A percentile compares a stretch with the other conserved stretches of the same genome.
Evolutionary conservation across 2,113 vertebrate species (phyloP).

Genomic region (Anolis sagrei): DNA sequence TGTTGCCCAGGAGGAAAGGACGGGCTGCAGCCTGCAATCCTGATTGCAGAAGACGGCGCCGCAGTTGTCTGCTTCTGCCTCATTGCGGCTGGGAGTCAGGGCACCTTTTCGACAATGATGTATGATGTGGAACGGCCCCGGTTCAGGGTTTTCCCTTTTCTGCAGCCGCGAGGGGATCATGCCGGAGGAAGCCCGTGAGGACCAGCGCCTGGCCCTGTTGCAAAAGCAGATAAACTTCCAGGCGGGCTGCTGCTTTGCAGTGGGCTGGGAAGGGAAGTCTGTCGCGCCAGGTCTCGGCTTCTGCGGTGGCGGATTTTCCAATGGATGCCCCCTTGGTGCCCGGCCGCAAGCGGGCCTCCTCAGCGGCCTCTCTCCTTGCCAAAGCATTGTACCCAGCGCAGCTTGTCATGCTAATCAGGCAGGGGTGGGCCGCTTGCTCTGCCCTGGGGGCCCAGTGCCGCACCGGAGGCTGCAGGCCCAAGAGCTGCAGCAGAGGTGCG

Average conservation of each 20-base stretch:
- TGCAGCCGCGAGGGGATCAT: background rate
- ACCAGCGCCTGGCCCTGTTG: background rate
- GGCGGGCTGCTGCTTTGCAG: background rate
- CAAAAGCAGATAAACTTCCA: background rate
- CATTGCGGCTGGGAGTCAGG: background rate
- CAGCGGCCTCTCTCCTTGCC: background rate
- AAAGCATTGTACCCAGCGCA: background rate
- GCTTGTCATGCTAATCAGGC: background rate
- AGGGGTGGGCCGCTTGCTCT: background rate
- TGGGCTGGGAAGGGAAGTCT: background rate
- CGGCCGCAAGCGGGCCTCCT: background rate
- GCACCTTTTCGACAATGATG: background rate
- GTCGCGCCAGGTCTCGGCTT: background rate
- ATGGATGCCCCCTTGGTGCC: constrained; percentile 7
- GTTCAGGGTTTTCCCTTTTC: background rate
- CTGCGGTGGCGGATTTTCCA: background rate
- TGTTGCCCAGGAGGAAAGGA: background rate
- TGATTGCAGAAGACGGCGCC: no score
- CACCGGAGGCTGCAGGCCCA: background rate
- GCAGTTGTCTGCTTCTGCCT: background rate
- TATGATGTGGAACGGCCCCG: background rate
- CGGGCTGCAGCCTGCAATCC: background rate
- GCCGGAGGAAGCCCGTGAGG: background rate
- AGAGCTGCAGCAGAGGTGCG: background rate
- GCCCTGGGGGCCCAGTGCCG: background rate